Base-by-base conservation (phyloP, 2,113 vertebrate genomes). In the Noctilio leporinus region DNA sequence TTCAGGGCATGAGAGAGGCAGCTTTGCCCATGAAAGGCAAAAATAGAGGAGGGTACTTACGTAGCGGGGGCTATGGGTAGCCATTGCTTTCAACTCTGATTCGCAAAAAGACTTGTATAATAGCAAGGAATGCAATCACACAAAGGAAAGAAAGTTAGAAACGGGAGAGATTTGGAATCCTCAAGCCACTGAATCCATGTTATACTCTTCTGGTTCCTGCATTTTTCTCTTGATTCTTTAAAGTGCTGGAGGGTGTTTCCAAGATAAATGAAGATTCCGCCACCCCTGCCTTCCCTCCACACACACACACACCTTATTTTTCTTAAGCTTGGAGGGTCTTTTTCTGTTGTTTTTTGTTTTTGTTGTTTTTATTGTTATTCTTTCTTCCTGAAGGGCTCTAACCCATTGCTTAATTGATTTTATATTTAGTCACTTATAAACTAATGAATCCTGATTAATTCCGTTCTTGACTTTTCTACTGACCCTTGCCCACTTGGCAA, bases 381-480 rank as follows among this genome's bases (percentile, higher is more conserved):
- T 55, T 6, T 33, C 89, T 84, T 45, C 45, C 47, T 51, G 47
- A 89, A 65, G 16, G 33, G 16, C 16, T 49, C 53, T 65, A 88
- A 89, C 14, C 73, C 10, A 78, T 51, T 69, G 10, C 72, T 87
- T 47, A 75, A 26, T 64, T 75, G 6, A 43, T 59, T 86, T 75
- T 76, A 43, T n/a, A 55, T 69, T 70, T 49, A 93, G 12, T 38
- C 5, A 59, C 4, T 65, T 65, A 14, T 5, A 77, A 82, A 70
- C 2, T 24, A 76, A 45, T n/a, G 33, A 70, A 16, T 62, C 19
- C 65, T 69, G 40, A 51, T 89, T 47, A 57, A 47, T 65, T 49
- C 12, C 33, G 4, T 43, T 43, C 65, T 35, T 75, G 53, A 86
- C 33, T 69, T 96, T 96, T 40, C 30, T 30, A n/a, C 59, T 89